Base-by-base conservation (phyloP, 1,140 invertebrate genomes). In the Lerema accius region DNA sequence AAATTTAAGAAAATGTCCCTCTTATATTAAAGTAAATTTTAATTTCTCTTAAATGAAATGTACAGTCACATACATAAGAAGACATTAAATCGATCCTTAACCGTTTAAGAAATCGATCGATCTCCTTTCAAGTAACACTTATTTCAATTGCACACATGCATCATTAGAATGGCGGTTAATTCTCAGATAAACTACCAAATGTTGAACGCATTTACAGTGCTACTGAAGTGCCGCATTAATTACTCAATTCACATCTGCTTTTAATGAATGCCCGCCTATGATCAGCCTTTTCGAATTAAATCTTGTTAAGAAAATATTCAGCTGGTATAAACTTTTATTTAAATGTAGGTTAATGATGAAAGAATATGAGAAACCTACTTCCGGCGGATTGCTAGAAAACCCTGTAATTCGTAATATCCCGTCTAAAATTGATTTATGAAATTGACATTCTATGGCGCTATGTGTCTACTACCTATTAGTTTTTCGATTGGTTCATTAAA, bases 171-270 rank as follows among this genome's bases (percentile, higher is more conserved):
- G 40, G 56, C 51, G 49, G 60, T 43, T 66, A 70, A 69, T 62
- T 53, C 23, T 62, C 51, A 49, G 55, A 71, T 71, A 75, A 75
- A 67, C 39, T 45, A 55, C 51, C 63, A 63, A 68, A 64, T 68
- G n/a, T n/a, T 59, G 62, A 69, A 59, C 63, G 64, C 68, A 73
- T 73, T 76, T 68, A 76, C 53, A 56, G 58, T 71, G 77, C 71
- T 15, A 55, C 37, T 55, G 51, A 55, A 55, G 51, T 55, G 15
- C 51, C 51, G 51, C 37, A 3, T 78, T 80, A 79, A 71, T 79
- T 73, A 74, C 53, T 69, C 69, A 70, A 69, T 78, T 73, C 71
- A 77, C 84, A 87, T 87, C 80, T 87, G 84, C 71, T 79, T 77
- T 76, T 75, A 75, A 84, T 87, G 78, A 87, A 85, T 82, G 75